These are phyloP conservation scores for Corydoras sp. DNA, from an alignment of 2,113 vertebrate genomes.

Conservation along the genomic window DNA sequence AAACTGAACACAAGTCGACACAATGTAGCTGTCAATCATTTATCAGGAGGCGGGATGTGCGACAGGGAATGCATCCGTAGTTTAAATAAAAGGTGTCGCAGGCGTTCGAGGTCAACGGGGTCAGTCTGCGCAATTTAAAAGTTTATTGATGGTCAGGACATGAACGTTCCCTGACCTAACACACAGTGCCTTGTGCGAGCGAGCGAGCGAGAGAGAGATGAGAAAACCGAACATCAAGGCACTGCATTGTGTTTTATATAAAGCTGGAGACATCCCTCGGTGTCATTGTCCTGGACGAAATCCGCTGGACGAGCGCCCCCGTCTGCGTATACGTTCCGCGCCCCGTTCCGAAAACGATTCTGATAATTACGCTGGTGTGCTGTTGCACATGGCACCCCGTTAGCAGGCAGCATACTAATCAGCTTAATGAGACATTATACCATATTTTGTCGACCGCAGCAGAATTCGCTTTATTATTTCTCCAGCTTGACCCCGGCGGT, in stretches of 20 bases:
- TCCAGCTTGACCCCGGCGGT: conserved; percentile 87
- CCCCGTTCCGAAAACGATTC: conserved; percentile 78
- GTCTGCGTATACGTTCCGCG: conserved; percentile 76
- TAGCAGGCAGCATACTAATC: conserved; percentile 96
- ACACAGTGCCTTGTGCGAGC: neutral
- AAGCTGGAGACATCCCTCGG: conserved; percentile 6
- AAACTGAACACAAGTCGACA: too few relatives aligned
- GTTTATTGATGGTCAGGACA: too few relatives aligned
- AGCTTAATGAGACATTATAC: conserved; percentile 99
- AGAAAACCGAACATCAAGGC: neutral
- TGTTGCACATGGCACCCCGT: conserved; percentile 82
- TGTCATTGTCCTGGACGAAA: conserved; percentile 42
- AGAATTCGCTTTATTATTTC: conserved; percentile 93
- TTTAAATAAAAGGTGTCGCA: too few relatives aligned
- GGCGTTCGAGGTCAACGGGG: too few relatives aligned
- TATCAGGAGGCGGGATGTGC: too few relatives aligned
- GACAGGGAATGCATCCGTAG: too few relatives aligned
- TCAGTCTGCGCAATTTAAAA: too few relatives aligned
- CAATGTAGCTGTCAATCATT: too few relatives aligned
- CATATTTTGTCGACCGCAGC: conserved; percentile 98
- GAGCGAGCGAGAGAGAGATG: conserved; percentile 12
- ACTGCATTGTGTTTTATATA: conserved; percentile 31
- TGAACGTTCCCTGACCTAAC: too few relatives aligned
- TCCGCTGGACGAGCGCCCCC: conserved; percentile 57
- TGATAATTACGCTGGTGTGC: conserved; percentile 91